phyloP scores from a whole-genome alignment of 2,888 invertebrate genomes.

The Parnassius mnemosyne region DNA sequence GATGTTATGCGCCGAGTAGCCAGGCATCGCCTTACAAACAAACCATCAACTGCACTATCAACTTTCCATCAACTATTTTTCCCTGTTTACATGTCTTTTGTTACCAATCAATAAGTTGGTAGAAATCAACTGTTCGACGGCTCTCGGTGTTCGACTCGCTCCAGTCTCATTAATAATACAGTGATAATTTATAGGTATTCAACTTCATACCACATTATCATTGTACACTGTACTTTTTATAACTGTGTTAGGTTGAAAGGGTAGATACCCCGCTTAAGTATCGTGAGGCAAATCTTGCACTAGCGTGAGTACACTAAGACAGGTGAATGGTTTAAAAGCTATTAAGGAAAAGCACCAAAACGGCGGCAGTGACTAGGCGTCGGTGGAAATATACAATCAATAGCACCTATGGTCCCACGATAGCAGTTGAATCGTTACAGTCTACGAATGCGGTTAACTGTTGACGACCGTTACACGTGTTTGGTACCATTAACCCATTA shows the following conservation, averaged over 20 bases:
- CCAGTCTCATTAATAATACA: slow-evolving; percentile 15
- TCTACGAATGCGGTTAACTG: slow-evolving; percentile 7
- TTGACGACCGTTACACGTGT: neutral
- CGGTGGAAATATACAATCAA: slow-evolving; percentile 32
- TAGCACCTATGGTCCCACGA: slow-evolving; percentile 3
- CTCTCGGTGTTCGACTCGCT: too few species aligned
- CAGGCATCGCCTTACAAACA: slow-evolving; percentile 56
- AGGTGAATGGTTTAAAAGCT: slow-evolving; percentile 28
- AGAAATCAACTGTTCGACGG: neutral
- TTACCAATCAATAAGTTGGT: slow-evolving; percentile 21
- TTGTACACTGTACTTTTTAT: neutral
- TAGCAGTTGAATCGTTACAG: neutral
- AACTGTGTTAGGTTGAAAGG: neutral
- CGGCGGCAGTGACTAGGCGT: slow-evolving; percentile 34
- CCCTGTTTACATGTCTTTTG: slow-evolving; percentile 30
- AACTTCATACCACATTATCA: neutral
- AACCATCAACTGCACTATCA: slow-evolving; percentile 39
- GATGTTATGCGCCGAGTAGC: slow-evolving; percentile 50
- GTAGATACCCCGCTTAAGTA: neutral
- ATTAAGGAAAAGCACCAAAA: slow-evolving; percentile 55
- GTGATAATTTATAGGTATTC: neutral
- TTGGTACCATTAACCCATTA: neutral
- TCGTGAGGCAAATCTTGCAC: neutral
- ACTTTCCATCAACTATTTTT: slow-evolving; percentile 43
- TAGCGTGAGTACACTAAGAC: neutral